These are phyloP conservation scores for Trichogramma evanescens DNA, from an alignment of 2,888 invertebrate genomes.

Conservation along the genomic window DNA sequence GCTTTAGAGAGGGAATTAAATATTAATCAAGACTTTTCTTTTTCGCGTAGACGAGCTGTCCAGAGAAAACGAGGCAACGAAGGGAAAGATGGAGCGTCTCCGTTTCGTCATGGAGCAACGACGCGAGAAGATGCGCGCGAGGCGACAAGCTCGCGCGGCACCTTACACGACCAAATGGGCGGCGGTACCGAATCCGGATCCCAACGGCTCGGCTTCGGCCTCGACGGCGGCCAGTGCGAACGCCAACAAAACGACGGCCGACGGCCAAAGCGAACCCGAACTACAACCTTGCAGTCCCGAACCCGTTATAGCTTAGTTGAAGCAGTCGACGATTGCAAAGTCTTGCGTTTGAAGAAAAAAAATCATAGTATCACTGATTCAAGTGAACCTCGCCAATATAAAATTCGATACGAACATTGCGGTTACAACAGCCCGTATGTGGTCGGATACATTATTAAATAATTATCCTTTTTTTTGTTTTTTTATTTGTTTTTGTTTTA, in stretches of 20 bases:
- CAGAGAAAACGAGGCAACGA: conserved; percentile 69
- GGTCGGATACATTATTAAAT: conserved; percentile 7
- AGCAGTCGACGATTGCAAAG: conserved; percentile 5
- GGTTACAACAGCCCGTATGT: not conserved
- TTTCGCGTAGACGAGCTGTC: conserved; percentile 49
- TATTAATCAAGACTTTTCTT: not conserved
- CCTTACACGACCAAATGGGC: conserved; percentile 58
- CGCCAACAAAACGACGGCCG: conserved; percentile 29
- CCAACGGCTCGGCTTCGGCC: conserved; percentile 42
- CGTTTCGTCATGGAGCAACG: conserved; percentile 86
- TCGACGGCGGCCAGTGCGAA: conserved; percentile 28
- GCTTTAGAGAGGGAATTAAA: not conserved
- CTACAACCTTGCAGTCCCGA: conserved; percentile 43
- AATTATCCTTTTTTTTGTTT: conserved; percentile 1
- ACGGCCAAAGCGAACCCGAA: conserved; percentile 41
- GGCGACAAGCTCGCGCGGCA: conserved; percentile 67
- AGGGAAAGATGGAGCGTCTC: conserved; percentile 80
- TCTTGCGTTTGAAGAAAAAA: not conserved
- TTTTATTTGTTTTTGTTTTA: too few species aligned
- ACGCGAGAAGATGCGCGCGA: conserved; percentile 59
- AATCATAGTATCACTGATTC: not conserved
- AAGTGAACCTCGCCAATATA: not conserved
- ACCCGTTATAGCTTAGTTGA: conserved; percentile 42
- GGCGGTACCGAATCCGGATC: conserved; percentile 45
- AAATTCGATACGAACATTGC: not conserved